A percentile compares a stretch with the other conserved stretches of the same genome.
Conservation (phyloP, 2,113 vertebrate genomes). For the Caranx melampygus region DNA sequence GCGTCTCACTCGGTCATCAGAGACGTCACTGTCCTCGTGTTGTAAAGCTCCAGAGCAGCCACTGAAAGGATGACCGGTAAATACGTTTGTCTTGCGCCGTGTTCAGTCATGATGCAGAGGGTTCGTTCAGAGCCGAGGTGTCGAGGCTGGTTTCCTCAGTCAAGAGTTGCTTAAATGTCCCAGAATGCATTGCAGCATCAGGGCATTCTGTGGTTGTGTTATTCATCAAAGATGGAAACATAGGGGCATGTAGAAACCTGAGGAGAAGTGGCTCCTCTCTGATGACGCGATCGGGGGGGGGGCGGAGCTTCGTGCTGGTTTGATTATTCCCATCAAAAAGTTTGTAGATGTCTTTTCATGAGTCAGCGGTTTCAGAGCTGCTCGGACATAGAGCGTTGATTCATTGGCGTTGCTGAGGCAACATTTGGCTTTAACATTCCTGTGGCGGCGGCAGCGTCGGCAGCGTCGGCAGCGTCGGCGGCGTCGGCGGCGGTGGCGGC, state of each 20-base stretch:
- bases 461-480: background rate
- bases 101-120: no score
- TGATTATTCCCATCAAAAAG: slow-evolving; percentile 14
- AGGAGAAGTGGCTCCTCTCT: background rate
- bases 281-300: no score
- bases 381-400: background rate
- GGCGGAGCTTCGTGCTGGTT: background rate
- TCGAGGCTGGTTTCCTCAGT: background rate
- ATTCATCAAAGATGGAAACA: background rate
- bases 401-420: slow-evolving; percentile 1
- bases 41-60: background rate
- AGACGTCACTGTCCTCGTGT: no score
- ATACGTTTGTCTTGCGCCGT: no score
- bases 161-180: background rate
- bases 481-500: no score
- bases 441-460: background rate
- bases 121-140: no score
- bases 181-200: background rate
- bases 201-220: background rate
- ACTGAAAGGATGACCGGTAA: background rate
- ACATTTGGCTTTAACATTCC: slow-evolving; percentile 35
- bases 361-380: background rate
- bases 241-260: background rate
- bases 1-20: no score
- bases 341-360: slow-evolving; percentile 44